Evolutionary conservation across 92 coral and sea anemone genomes (phyloP).

Genomic region (Diadumene lineata): DNA sequence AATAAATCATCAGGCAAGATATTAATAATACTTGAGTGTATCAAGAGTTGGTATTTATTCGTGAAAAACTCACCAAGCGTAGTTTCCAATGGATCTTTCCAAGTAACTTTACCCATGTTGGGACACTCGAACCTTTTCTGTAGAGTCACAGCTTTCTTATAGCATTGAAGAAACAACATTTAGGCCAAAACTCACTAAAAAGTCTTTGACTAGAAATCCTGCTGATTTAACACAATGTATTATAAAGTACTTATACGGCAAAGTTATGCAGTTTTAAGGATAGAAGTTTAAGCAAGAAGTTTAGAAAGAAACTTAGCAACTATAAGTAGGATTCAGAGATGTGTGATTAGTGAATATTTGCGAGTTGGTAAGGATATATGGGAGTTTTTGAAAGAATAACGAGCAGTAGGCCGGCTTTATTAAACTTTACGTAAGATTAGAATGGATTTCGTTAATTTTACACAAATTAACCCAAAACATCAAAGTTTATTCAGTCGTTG

Average conservation of each 20-base stretch:
- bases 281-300: neutral
- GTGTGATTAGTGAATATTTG: neutral
- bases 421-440: no score
- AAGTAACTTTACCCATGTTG: conserved; percentile 9
- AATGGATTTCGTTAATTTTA: no score
- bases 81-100: conserved; percentile 1
- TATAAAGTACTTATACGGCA: neutral
- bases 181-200: neutral
- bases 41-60: neutral
- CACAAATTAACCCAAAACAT: no score
- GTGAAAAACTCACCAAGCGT: conserved; percentile 13
- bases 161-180: conserved; percentile 17
- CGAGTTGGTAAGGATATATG: neutral
- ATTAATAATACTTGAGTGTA: no score
- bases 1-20: neutral
- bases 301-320: neutral
- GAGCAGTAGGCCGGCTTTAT: no score
- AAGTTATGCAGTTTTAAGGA: conserved; percentile 7
- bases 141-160: conserved; percentile 11
- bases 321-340: neutral
- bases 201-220: neutral
- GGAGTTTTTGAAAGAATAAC: neutral
- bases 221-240: neutral
- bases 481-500: no score
- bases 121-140: neutral